Evolutionary conservation across 2,888 invertebrate genomes (phyloP).

Genomic region (Exephanes ischioxanthus): DNA sequence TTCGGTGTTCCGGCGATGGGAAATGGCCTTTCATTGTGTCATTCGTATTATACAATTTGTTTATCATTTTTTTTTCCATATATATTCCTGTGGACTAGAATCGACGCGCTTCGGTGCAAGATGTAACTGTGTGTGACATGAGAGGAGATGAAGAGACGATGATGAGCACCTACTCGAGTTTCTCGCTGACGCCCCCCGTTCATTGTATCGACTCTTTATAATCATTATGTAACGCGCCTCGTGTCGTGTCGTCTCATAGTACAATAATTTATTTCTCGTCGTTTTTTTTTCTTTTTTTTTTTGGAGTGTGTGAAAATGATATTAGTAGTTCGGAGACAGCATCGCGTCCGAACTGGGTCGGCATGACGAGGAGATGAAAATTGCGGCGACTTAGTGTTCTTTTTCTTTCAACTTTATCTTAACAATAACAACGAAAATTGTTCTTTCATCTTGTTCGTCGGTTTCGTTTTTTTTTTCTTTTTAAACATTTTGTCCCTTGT

Average conservation of each 20-base stretch:
- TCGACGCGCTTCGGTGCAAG: slow-evolving; percentile 20
- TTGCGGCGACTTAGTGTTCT: slow-evolving; percentile 49
- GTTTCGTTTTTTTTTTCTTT: slow-evolving; percentile 37
- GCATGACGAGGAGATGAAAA: slow-evolving; percentile 52
- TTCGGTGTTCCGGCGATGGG: slow-evolving; percentile 43
- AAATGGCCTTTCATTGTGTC: slow-evolving; percentile 44
- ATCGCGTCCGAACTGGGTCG: slow-evolving; percentile 52
- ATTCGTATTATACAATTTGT: slow-evolving; percentile 37
- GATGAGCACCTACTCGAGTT: slow-evolving; percentile 39
- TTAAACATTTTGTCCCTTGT: slow-evolving; percentile 18
- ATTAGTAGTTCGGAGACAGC: slow-evolving; percentile 17
- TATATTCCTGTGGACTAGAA: slow-evolving; percentile 7
- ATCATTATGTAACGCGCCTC: slow-evolving; percentile 23
- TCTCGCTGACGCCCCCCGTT: slow-evolving; percentile 31
- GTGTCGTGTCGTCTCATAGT: slow-evolving; percentile 15
- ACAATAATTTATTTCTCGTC: slow-evolving; percentile 16
- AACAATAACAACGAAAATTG: slow-evolving; percentile 63
- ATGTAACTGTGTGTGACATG: slow-evolving; percentile 18
- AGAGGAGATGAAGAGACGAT: slow-evolving; percentile 53
- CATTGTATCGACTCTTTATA: slow-evolving; percentile 10
- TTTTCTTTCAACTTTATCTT: slow-evolving; percentile 46
- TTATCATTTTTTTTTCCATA: slow-evolving; percentile 6
- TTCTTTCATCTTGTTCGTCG: slow-evolving; percentile 47
- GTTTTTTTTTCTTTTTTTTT: neutral
- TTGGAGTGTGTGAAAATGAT: slow-evolving; percentile 50